phyloP scores from a whole-genome alignment of 2,797 vertebrate genomes.

The Argyrosomus regius region DNA sequence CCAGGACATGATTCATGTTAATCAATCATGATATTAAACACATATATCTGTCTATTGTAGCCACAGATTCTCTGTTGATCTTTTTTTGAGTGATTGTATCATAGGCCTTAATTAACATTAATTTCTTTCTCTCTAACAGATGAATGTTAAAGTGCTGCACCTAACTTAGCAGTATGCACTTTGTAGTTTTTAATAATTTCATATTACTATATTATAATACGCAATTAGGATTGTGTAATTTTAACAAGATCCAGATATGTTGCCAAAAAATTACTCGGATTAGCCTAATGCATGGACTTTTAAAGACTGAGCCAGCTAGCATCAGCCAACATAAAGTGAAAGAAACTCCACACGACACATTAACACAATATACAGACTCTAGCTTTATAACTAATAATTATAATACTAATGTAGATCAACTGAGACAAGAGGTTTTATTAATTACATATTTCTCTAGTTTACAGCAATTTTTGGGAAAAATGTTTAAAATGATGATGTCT shows the following conservation, averaged over 20 bases:
- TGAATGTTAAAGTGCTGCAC: not conserved
- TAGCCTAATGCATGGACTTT: not conserved
- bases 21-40: not conserved
- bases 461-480: not conserved
- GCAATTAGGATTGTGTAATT: not conserved
- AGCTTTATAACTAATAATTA: not conserved
- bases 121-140: not conserved
- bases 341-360: not conserved
- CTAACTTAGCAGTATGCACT: not conserved
- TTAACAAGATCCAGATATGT: constrained; percentile 12
- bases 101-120: not conserved
- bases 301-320: not conserved
- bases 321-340: not conserved
- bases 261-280: not conserved
- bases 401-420: not conserved
- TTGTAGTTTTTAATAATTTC: not conserved
- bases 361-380: not conserved
- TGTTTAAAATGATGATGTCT: not conserved
- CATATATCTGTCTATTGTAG: not conserved
- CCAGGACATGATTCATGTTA: not conserved
- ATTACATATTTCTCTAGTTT: not conserved
- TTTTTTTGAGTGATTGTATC: not conserved
- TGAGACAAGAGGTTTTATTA: not conserved
- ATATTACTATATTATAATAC: not conserved
- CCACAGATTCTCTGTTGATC: not conserved